phyloP scores from a whole-genome alignment of 2,113 vertebrate species.

The Otis tarda region DNA sequence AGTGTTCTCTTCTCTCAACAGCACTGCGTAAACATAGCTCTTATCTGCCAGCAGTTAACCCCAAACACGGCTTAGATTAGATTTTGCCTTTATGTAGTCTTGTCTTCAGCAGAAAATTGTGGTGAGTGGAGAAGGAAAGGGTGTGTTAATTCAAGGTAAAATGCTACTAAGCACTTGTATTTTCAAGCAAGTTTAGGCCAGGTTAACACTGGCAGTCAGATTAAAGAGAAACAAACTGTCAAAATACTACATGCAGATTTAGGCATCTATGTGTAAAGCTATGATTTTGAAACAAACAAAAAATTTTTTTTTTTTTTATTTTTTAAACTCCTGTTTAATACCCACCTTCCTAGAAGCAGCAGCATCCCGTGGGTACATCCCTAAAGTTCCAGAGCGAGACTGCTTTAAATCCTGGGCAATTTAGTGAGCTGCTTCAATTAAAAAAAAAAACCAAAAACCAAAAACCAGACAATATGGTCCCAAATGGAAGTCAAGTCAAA shows the following conservation, averaged over 20 bases:
- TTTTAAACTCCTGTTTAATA: not conserved
- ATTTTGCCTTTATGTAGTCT: not conserved
- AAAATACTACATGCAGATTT: not conserved
- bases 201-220: not conserved
- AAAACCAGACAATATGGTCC: not conserved
- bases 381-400: not conserved
- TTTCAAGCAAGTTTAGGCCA: not conserved
- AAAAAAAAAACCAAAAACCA: not conserved
- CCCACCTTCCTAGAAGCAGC: not conserved
- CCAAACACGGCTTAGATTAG: not conserved
- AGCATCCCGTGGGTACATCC: not conserved
- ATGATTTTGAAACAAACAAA: not conserved
- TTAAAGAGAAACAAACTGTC: not conserved
- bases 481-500: not conserved
- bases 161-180: not conserved
- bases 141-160: not conserved
- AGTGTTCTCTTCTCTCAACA: not conserved
- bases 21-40: not conserved
- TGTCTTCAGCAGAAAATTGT: not conserved
- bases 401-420: not conserved
- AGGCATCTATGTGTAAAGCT: not conserved
- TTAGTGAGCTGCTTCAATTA: not conserved
- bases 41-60: not conserved
- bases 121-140: not conserved
- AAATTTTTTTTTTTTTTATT: not conserved